Conservation (phyloP, 2,797 vertebrate genomes). For the Miopithecus talapoin region DNA sequence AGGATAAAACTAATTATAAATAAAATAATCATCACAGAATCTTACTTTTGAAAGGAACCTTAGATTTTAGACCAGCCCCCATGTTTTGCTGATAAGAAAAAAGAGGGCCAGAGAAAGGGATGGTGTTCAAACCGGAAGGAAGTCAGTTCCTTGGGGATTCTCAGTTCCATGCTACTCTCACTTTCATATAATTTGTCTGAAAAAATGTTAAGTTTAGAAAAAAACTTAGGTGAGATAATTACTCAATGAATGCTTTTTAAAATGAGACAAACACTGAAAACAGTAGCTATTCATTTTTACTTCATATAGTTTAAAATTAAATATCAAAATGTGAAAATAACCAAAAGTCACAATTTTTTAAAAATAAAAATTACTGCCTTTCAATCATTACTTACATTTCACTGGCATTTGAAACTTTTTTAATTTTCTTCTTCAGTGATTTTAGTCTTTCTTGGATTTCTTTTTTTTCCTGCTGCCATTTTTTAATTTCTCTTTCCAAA, state of each 20-base stretch:
- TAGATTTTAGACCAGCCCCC: background rate
- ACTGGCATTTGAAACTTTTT: conserved; percentile 83
- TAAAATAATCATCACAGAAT: background rate
- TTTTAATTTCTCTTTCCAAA: conserved; percentile 89
- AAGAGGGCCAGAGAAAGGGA: background rate
- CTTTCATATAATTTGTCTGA: background rate
- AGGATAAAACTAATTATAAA: background rate
- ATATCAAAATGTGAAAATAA: background rate
- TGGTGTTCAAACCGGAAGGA: background rate
- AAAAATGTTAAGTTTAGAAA: background rate
- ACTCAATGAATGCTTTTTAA: background rate
- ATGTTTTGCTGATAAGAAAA: background rate
- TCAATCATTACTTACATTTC: conserved; percentile 83
- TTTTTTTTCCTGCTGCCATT: conserved; percentile 94
- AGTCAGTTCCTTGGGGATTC: background rate
- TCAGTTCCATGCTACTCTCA: background rate
- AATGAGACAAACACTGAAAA: background rate
- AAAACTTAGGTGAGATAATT: background rate
- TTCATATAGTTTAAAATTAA: background rate
- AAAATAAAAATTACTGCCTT: background rate
- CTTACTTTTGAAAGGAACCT: background rate
- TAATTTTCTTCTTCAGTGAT: conserved; percentile 86
- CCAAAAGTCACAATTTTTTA: background rate
- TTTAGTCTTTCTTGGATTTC: conserved; percentile 90
- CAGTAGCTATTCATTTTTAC: background rate